Evolutionary conservation across 2,113 vertebrate genomes (phyloP).

Genomic region (Cisticola juncidis): DNA sequence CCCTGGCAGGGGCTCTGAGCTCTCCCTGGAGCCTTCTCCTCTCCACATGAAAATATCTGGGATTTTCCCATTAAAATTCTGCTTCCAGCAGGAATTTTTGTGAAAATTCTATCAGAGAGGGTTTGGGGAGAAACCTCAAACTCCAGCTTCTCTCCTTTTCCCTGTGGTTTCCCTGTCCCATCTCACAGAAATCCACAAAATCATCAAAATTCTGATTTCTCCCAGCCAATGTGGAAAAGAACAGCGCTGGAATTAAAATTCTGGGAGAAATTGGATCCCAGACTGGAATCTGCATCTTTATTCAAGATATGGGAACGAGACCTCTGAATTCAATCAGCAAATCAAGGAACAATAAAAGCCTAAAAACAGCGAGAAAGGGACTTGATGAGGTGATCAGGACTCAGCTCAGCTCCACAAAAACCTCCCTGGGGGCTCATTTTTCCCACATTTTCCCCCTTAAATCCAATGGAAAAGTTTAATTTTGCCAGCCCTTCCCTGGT

Average conservation of each 20-base stretch:
- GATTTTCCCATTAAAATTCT: not conserved
- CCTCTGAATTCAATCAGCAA: constrained; percentile 40
- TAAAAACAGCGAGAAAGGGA: constrained; percentile 21
- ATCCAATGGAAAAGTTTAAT: not conserved
- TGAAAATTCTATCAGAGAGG: not conserved
- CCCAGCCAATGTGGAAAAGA: constrained; percentile 15
- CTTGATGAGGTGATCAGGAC: constrained; percentile 30
- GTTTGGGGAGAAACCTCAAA: not conserved
- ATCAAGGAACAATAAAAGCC: constrained; percentile 51
- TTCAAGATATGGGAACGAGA: constrained; percentile 55
- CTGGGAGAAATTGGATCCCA: constrained; percentile 50
- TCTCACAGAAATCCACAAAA: not conserved
- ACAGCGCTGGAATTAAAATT: constrained; percentile 65
- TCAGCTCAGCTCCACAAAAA: not conserved
- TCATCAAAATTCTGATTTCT: constrained; percentile 54
- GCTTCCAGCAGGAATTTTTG: not conserved
- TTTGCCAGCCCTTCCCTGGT: not conserved
- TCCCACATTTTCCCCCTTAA: not conserved
- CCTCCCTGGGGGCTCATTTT: not conserved
- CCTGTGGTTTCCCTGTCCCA: not conserved
- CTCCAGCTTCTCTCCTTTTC: not conserved
- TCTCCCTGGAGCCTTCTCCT: not conserved
- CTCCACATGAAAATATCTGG: not conserved
- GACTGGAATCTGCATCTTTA: constrained; percentile 50
- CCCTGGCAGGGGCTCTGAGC: not conserved